Conservation (phyloP, 2,113 vertebrate species). For the Panthera tigris region DNA sequence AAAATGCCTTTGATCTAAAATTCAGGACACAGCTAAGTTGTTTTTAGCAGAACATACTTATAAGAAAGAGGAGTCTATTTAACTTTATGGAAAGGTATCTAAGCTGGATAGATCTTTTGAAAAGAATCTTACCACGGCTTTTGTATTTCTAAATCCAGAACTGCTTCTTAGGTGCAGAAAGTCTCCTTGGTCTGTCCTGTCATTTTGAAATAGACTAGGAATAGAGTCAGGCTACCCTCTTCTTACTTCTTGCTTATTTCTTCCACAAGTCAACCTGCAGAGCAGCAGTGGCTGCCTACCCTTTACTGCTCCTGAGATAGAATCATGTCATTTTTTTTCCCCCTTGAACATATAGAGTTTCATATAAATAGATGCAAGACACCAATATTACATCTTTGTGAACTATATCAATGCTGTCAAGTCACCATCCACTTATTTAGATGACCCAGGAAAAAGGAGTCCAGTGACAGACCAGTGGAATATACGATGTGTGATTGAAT, state of each 20-base stretch:
- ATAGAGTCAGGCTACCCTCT: not conserved
- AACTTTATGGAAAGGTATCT: not conserved
- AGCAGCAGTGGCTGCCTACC: not conserved
- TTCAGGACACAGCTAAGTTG: not conserved
- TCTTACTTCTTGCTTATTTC: not conserved
- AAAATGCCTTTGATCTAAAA: not conserved
- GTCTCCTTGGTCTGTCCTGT: not conserved
- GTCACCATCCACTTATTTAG: not conserved
- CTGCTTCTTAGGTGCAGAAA: not conserved
- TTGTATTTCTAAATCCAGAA: not conserved
- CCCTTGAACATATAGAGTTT: not conserved
- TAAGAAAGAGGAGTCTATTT: not conserved
- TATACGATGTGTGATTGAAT: not conserved
- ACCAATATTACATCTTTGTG: not conserved
- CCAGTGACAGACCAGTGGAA: not conserved
- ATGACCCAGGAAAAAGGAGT: not conserved
- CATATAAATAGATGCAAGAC: not conserved
- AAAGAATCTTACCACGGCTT: not conserved
- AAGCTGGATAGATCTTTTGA: not conserved
- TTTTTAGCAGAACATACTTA: not conserved
- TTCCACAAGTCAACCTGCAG: not conserved
- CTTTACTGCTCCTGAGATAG: not conserved
- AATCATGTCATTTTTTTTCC: not conserved
- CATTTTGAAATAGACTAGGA: not conserved
- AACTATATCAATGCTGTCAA: not conserved